phyloP scores from a whole-genome alignment of 2,888 invertebrate genomes.

The Folsomia candida region DNA sequence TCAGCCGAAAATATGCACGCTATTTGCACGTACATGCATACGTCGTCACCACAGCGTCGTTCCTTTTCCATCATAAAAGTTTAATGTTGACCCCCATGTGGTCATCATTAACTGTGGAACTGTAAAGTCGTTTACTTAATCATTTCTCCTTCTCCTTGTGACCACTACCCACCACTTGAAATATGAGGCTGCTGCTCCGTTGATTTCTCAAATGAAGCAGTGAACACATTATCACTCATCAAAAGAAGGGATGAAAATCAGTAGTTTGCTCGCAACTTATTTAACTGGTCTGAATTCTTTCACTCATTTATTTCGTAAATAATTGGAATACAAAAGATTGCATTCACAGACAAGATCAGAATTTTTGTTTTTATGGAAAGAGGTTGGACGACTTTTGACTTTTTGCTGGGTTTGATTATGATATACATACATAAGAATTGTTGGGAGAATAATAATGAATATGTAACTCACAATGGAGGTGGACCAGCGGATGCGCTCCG shows the following conservation, averaged over 20 bases:
- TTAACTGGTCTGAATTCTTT: neutral
- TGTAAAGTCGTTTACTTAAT: constrained; percentile 12
- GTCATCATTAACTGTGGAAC: constrained; percentile 19
- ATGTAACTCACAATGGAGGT: no score
- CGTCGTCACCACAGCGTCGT: no score
- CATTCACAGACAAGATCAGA: no score
- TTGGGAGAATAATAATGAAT: no score
- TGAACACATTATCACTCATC: neutral
- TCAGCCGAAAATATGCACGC: no score
- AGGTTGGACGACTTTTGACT: constrained; percentile 7
- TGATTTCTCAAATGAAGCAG: neutral
- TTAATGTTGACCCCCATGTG: constrained; percentile 15
- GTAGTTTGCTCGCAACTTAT: no score
- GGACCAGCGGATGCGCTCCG: no score
- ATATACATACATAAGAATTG: neutral
- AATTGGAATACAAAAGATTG: no score
- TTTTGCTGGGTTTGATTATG: neutral
- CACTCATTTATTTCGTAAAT: neutral
- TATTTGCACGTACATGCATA: no score
- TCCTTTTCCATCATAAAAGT: constrained; percentile 12
- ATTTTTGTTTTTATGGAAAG: constrained; percentile 16
- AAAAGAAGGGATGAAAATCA: neutral
- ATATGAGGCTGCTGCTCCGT: neutral
- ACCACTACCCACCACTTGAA: neutral
- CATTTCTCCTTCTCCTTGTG: neutral